Evolutionary conservation across 92 coral and sea anemone species (phyloP).

Genomic region (Epizoanthus fatuus): DNA sequence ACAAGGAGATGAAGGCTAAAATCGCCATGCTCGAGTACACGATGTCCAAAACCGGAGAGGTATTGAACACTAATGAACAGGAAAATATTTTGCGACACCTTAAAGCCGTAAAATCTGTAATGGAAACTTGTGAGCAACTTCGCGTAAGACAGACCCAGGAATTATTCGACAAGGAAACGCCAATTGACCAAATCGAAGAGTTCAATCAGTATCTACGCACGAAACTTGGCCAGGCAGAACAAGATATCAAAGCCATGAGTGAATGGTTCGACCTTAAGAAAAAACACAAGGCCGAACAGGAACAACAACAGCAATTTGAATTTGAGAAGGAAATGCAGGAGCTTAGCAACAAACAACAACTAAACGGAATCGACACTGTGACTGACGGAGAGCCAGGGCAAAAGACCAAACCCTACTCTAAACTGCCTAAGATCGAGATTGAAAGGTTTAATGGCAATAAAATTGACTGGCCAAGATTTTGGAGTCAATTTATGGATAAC

Average conservation of each 20-base stretch:
- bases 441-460: too few relatives aligned
- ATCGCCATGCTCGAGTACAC: slow-evolving; percentile 1
- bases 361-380: neutral
- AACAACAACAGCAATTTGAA: slow-evolving; percentile 6
- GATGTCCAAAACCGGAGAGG: neutral
- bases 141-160: neutral
- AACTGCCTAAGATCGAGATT: too few relatives aligned
- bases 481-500: too few relatives aligned
- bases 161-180: neutral
- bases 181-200: neutral
- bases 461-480: too few relatives aligned
- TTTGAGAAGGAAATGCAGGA: slow-evolving; percentile 20
- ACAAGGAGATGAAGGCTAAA: slow-evolving; percentile 7
- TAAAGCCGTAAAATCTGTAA: slow-evolving; percentile 9
- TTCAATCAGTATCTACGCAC: neutral
- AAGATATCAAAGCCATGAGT: neutral
- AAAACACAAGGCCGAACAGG: neutral
- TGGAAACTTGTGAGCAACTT: slow-evolving; percentile 6
- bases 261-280: slow-evolving; percentile 7
- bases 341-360: neutral
- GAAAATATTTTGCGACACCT: slow-evolving; percentile 11
- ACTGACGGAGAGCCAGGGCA: neutral
- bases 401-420: slow-evolving; percentile 5
- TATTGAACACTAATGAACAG: neutral
- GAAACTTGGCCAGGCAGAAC: neutral